Conservation (phyloP, 2,888 invertebrate genomes). For the Blomia tropicalis region DNA sequence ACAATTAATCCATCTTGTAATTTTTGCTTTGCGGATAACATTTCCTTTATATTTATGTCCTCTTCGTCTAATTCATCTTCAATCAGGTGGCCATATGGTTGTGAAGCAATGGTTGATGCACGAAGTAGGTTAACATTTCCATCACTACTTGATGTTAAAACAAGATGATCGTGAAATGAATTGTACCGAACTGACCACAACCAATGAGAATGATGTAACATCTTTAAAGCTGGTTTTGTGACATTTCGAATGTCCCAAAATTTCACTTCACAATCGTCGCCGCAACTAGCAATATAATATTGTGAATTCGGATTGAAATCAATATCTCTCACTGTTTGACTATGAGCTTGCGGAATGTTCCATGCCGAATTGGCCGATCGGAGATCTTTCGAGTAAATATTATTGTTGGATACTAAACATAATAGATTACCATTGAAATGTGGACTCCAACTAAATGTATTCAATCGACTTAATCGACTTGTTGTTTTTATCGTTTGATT, state of each 20-base stretch:
- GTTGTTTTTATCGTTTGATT: conserved; percentile 1
- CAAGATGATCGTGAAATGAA: conserved; percentile 85
- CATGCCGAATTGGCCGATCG: conserved; percentile 48
- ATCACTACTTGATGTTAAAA: conserved; percentile 86
- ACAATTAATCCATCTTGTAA: conserved; percentile 62
- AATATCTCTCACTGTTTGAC: conserved; percentile 68
- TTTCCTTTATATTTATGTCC: conserved; percentile 32
- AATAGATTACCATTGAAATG: conserved; percentile 73
- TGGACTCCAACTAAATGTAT: conserved; percentile 83
- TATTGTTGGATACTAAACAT: conserved; percentile 67
- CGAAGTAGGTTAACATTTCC: conserved; percentile 74
- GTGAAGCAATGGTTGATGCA: conserved; percentile 70
- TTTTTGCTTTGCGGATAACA: not conserved
- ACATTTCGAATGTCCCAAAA: conserved; percentile 88
- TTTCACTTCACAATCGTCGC: conserved; percentile 83
- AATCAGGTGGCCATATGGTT: conserved; percentile 47
- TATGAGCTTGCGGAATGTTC: conserved; percentile 70
- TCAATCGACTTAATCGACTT: conserved; percentile 59
- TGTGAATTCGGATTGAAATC: conserved; percentile 98
- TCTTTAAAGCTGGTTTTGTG: conserved; percentile 55
- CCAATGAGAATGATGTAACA: conserved; percentile 44
- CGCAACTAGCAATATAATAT: conserved; percentile 78
- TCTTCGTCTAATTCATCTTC: conserved; percentile 36
- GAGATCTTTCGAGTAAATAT: conserved; percentile 72
- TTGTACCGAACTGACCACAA: conserved; percentile 90